Evolutionary conservation across 2,113 vertebrate genomes (phyloP), one percentile per base, ranked within the genome.

Genomic region (Dromas ardeola): DNA sequence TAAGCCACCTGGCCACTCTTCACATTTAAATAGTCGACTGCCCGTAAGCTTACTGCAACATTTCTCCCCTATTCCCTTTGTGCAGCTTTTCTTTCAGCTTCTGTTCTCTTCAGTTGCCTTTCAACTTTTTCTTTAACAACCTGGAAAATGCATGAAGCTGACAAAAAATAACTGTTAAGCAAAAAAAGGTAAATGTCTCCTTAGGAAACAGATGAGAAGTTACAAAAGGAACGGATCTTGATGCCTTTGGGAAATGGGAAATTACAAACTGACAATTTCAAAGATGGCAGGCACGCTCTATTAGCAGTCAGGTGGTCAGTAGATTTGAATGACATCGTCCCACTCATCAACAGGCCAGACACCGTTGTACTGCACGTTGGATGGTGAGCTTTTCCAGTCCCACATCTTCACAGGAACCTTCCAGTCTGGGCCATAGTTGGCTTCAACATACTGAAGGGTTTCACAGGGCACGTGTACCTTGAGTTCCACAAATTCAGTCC

Each of bases 381-480:
- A 94, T 4, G 99, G 99, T 2, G 99, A 99, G 90, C 81, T 98
- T 89, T 99, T 99, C 99, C 99, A 99, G 97, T 99, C 99, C 99
- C 99, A 99, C 0, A 32, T 95, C 96, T 98, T 99, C 55, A 99
- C 93, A 36, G 99, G 99, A 81, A 98, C 95, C 82, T 98, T 98
- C 99, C 99, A 99, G 83, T 97, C 98, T 3, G 98, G 97, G 12
- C 99, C 99, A 4, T 99, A 99, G 96, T 99, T 99, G 74, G 99
- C 98, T 96, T 98, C 98, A 52, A 99, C 96, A 8, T 99, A 99
- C 36, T 98, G 98, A 52, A 97, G 73, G 17, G 99, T 98, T 97
- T 99, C 98, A 47, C 99, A 99, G 42, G 99, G 99, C 30, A 99
- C 99, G 0, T 93, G 98, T 14, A 99, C 98, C 83, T 98, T 99